Evolutionary conservation across 2,113 vertebrate genomes (phyloP).

Genomic region (Phoxinus phoxinus): DNA sequence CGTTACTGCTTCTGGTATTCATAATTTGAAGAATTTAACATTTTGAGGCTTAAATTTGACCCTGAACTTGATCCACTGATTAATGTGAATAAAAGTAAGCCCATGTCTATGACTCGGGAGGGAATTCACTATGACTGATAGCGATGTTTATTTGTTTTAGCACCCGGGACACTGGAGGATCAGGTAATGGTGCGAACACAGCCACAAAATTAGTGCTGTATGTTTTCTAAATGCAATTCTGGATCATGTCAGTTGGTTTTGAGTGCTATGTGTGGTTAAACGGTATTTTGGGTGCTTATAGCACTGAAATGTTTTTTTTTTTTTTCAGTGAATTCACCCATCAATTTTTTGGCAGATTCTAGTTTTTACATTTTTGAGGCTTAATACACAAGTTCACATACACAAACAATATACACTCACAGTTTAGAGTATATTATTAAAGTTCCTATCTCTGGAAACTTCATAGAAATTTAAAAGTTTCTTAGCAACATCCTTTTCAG

Average conservation of each 20-base stretch:
- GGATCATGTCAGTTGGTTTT: background rate
- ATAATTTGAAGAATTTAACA: background rate
- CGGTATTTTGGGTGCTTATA: background rate
- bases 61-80: background rate
- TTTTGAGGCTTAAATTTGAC: constrained; percentile 37
- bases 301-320: background rate
- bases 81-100: constrained; percentile 2
- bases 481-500: background rate
- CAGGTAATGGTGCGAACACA: background rate
- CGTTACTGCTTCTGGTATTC: background rate
- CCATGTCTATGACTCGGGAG: background rate
- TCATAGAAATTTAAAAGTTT: background rate
- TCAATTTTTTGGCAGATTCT: constrained; percentile 5
- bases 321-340: background rate
- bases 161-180: background rate
- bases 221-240: background rate
- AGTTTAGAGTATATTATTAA: background rate
- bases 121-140: background rate
- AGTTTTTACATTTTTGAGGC: constrained; percentile 39
- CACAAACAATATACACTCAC: constrained; percentile 12
- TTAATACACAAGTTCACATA: background rate
- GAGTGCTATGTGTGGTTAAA: background rate
- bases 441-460: background rate
- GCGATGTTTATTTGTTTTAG: background rate
- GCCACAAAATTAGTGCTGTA: background rate